Evolutionary conservation across 2,797 vertebrate species (phyloP), one percentile per base, ranked within the genome.

Genomic region (Ceyx erithaca): DNA sequence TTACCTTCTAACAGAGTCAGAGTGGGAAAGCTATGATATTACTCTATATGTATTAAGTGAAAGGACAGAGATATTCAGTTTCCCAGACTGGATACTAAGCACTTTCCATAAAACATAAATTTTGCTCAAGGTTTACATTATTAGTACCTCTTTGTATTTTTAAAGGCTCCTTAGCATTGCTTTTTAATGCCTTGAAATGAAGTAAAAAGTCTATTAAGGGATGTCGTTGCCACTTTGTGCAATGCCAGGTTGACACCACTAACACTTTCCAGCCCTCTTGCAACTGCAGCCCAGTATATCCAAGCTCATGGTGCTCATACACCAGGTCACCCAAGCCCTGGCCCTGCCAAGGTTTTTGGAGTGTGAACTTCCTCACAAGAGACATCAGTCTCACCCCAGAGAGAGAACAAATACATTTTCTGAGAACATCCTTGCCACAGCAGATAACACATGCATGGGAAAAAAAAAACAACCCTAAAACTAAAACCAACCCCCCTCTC

Each of bases 311-410:
- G 37, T n/a, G 35, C 19, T 80, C 21, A 6, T 0, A 2, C 4
- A 6, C 10, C 25, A 54, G 4, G 17, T 80, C 45, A 14, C n/a
- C 80, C 48, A 67, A 76, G 35, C 26, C 11, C 57, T 63, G 30
- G 31, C 16, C 8, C 28, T 87, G 45, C 4, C 69, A 37, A 62
- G 16, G 45, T 22, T 67, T 45, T 57, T 4, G 2, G 43, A 52
- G 2, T 0, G 0, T 1, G 2, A 63, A 41, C 7, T n/a, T 4
- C 7, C 23, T 52, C 5, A 1, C 26, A 63, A 43, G 31, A 43
- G 20, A 21, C 23, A 75, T 19, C 6, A 49, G 14, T 37, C 23
- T 63, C 18, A 41, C 10, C 15, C 25, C 1, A 0, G 23, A 54
- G 40, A 61, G 35, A 83, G 12, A 45, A 64, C 4, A 9, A 30